Conservation (phyloP, 2,113 vertebrate genomes). For the Tylochromis polylepis region DNA sequence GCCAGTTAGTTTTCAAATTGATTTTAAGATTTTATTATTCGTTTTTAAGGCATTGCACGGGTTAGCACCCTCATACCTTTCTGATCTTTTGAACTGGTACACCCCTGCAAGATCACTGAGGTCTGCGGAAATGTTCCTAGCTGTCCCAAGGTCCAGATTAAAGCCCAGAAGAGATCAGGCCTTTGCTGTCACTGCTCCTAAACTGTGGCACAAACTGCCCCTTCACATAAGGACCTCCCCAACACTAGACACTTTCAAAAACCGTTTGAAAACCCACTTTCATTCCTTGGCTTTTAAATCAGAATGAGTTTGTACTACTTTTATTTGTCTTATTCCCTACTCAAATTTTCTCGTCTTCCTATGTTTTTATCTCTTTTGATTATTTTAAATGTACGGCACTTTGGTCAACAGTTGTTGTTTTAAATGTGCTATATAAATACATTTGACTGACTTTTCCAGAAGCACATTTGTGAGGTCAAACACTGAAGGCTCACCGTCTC, state of each 20-base stretch:
- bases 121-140: neutral
- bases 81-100: neutral
- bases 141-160: neutral
- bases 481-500: neutral
- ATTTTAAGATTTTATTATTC: neutral
- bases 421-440: fast-evolving
- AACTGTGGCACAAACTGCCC: neutral
- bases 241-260: neutral
- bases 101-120: no score
- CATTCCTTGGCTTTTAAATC: neutral
- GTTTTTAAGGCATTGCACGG: neutral
- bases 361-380: neutral
- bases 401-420: neutral
- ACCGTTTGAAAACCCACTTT: neutral
- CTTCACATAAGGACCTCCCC: neutral
- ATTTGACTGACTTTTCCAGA: neutral
- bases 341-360: neutral
- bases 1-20: no score
- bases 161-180: neutral
- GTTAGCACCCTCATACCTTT: neutral
- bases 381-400: neutral
- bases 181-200: neutral
- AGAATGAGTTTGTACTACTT: neutral
- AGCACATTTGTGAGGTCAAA: neutral
- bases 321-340: fast-evolving